phyloP scores from a whole-genome alignment of 2,113 vertebrate genomes.

The Sus scrofa region T2T-Sscrofa CM000824.6:104844001-104844500 shows the following conservation, averaged over 20 bases:
- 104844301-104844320: too few species aligned
- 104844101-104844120: slow-evolving; percentile 3
- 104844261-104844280: too few species aligned
- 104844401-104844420: not conserved
- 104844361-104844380: too few species aligned
- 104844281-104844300: too few species aligned
- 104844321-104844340: too few species aligned
- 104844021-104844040: not conserved
- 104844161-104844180: too few species aligned
- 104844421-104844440: not conserved
- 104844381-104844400: not conserved
- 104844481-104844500: slow-evolving; percentile 11
- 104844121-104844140: slow-evolving; percentile 24
- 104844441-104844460: not conserved
- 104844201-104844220: too few species aligned
- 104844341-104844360: too few species aligned
- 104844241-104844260: too few species aligned
- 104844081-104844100: not conserved
- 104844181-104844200: too few species aligned
- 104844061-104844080: slow-evolving; percentile 1
- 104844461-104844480: not conserved
- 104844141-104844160: not conserved
- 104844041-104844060: not conserved
- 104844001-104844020: not conserved
- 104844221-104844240: too few species aligned